Evolutionary conservation across 2,888 invertebrate species (phyloP), one percentile per base, ranked within the genome.

Genomic region (Petrolisthes cinctipes): DNA sequence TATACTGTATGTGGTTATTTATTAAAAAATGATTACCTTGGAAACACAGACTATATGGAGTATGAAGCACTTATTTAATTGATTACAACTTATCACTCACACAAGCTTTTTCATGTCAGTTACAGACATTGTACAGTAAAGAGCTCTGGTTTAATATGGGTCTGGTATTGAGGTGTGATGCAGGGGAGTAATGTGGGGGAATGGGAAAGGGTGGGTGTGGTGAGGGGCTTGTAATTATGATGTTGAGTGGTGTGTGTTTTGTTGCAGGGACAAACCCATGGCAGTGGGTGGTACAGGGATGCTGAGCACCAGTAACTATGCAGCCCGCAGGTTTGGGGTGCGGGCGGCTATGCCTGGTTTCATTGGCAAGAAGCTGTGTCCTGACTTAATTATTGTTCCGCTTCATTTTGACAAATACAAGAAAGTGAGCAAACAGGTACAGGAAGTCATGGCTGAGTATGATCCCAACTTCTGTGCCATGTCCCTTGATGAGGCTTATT

Each of bases 291-390:
- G 93, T 5, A 92, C 91, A 17, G 92, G 93, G 4, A 95, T 95
- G 95, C 92, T 95, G 92, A 93, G 94, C 54, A 95, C 95, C 1
- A 94, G 94, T 1, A 95, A 95, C 92, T 95, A 95, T 91, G 91
- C 93, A 20, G 95, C 95, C 3, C 92, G 95, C 37, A 92, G 93
- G 88, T 95, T 92, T 92, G 95, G 95, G 17, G 94, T 95, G 0
- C 92, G 95, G 76, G 94, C 95, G 7, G 95, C 94, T 4, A 95
- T 95, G 95, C 94, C 95, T 2, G 95, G 94, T 0, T 91, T 91
- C 73, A 91, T 91, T 78, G 91, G 93, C 2, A 93, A 92, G 86
- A 94, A 94, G 91, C 92, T 95, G 6, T 95, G 95, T 91, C 94
- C 95, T 0, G 92, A 94, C 57, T 92, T 95, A 3, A 92, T 93